These are phyloP conservation scores for Drosophila atroscutellata DNA, from an alignment of 2,888 invertebrate species.

Conservation along the genomic window DNA sequence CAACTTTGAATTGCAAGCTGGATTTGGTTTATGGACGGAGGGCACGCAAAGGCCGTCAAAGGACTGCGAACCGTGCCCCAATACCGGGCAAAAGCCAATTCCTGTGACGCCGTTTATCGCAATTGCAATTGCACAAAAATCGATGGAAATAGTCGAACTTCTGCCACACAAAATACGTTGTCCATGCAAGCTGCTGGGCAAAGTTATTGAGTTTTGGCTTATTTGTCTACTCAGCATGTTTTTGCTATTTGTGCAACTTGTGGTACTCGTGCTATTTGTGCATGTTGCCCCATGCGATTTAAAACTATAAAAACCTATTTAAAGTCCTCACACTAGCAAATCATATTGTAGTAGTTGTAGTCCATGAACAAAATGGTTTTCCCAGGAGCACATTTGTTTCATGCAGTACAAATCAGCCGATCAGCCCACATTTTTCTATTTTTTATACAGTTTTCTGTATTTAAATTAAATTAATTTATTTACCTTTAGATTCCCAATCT, in stretches of 20 bases:
- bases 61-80: constrained; percentile 4
- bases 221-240: constrained; percentile 36
- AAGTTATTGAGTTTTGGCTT: constrained; percentile 27
- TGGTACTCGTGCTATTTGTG: constrained; percentile 25
- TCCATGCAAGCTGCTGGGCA: neutral
- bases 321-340: neutral
- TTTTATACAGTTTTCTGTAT: neutral
- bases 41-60: constrained; percentile 44
- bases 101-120: constrained; percentile 40
- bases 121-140: constrained; percentile 36
- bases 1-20: constrained; percentile 42
- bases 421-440: neutral
- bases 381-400: neutral
- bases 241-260: constrained; percentile 21
- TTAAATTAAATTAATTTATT: neutral
- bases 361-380: neutral
- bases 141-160: constrained; percentile 47
- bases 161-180: constrained; percentile 7
- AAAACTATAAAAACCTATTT: neutral
- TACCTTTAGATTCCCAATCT: neutral
- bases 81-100: constrained; percentile 28
- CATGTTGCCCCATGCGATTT: neutral
- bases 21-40: constrained; percentile 45
- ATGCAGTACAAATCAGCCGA: neutral
- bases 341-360: neutral